Base-by-base conservation (phyloP, 2,888 invertebrate genomes). In the Sepioteuthis lessoniana region DNA sequence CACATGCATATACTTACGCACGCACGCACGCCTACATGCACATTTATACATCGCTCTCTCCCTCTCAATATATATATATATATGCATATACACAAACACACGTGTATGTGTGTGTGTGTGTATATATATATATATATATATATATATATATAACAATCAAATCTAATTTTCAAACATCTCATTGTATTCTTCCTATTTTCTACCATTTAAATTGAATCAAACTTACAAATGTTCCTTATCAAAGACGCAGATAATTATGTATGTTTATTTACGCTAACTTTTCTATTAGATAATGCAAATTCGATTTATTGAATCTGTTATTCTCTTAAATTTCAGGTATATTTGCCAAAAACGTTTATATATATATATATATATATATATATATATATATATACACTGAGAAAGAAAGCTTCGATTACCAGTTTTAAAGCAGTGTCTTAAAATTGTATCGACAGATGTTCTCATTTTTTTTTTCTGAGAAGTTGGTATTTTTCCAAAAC, bases 181-280 rank as follows among this genome's bases (percentile, higher is more conserved):
- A 31, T 31, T 7, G 7, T 76, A n/a, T 76, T 76, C 35, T 2
- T 4, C 13, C n/a, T n/a, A 35, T 76, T 76, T 55, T 55, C 25
- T 76, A 35, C 76, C 16, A 35, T 76, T 76, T 76, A 19, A 42
- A 42, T 42, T 42, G 42, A 76, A 76, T 35, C 35, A 76, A 76
- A 76, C 76, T 76, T 76, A 8, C 25, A 76, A 76, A 76, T 76
- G 76, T 76, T n/a, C 76, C n/a, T 76, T 76, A 76, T 76, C 76
- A 76, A 76, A 76, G 76, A 76, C n/a, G n/a, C 76, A 76, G 76
- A 76, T n/a, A 76, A 76, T 76, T 76, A 76, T n/a, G n/a, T 60
- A 60, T 35, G 76, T 35, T 76, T 76, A 76, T 76, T 76, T 76
- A 76, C 76, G 76, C 76, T 76, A 76, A n/a, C 76, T n/a, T n/a